Evolutionary conservation across 2,888 invertebrate species (phyloP), one percentile per base, ranked within the genome.

Genomic region (Coleophora flavipennella): DNA sequence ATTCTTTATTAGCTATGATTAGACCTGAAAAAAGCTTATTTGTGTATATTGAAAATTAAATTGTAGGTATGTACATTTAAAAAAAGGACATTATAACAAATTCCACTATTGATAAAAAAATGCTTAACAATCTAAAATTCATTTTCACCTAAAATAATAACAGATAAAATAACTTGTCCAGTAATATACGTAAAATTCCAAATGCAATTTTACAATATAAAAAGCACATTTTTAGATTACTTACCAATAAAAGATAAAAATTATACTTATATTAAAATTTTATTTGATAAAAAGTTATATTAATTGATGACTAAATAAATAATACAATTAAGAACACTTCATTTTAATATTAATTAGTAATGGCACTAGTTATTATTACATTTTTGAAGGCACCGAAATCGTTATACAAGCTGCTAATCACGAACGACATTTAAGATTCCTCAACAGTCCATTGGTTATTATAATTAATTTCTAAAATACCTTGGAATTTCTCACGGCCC

Each of bases 1-100:
- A 43, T 66, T 64, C 59, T 77, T 75, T 77, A 78, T 77, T 78
- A 74, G 70, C 66, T 69, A 67, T 58, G 54, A 65, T 63, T 68
- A 67, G 60, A 63, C 66, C 67, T 57, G 59, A 49, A 53, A 53
- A 51, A 52, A 56, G 20, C 20, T 20, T 4, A 3, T 20, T 20
- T 7, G 25, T 25, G 20, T 12, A 9, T 65, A 67, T 67, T 51
- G 65, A 67, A 62, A 58, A 51, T 51, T 40, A 36, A 41, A 42
- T 33, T 7, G 25, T 25, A 31, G 25, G 11, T 65, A 67, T 67
- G 52, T 66, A 67, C 63, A 58, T 51, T 51, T 40, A 36, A 41
- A 42, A 4, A 42, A 42, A 45, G n/a, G n/a, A n/a, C n/a, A n/a
- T n/a, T n/a, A n/a, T n/a, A n/a, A n/a, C n/a, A n/a, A n/a, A n/a